Evolutionary conservation across 64 coral and sea anemone genomes (phyloP), one percentile per base, ranked within the genome.

Genomic region (Montipora sp.): DNA sequence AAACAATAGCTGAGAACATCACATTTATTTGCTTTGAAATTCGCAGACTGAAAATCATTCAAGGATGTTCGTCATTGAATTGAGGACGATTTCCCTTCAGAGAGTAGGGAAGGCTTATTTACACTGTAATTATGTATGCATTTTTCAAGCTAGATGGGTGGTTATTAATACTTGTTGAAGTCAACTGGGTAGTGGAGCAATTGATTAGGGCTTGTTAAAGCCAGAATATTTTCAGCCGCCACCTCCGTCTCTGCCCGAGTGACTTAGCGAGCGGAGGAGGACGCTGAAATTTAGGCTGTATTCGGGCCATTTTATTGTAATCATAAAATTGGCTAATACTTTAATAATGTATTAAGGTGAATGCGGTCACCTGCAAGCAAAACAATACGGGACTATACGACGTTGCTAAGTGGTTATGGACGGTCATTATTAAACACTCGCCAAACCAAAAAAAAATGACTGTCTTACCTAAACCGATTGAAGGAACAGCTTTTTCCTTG

Each of bases 401-500:
- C 87, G 93, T 94, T 94, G 80, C 93, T 90, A 90, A 49, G 88
- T 90, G 8, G 75, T 50, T 85, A 60, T 65, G 71, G 36, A 46
- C 21, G 45, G 49, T 43, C 65, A 36, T 90, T 77, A 91, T 36
- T 36, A 36, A 36, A 7, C 43, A 43, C 15, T 48, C 43, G 59
- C 15, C 61, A 23, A 59, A 43, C 61, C 57, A 73, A 75, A 47
- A 47, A 70, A 90, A 70, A 22, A 4, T 63, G 59, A 48, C 6
- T n/a, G 51, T 47, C 94, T 61, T 93, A 99, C 98, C 98, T 81
- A 99, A 77, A 24, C 98, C 98, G 48, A 99, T 89, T 36, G 88
- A 45, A 3, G 98, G 98, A 60, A 99, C 88, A 50, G 98, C 98
- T 71, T 99, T 99, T 78, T 99, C 98, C 80, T 89, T 91, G 14